phyloP scores from a whole-genome alignment of 1,140 invertebrate species.

The Bicyclus anynana region DNA sequence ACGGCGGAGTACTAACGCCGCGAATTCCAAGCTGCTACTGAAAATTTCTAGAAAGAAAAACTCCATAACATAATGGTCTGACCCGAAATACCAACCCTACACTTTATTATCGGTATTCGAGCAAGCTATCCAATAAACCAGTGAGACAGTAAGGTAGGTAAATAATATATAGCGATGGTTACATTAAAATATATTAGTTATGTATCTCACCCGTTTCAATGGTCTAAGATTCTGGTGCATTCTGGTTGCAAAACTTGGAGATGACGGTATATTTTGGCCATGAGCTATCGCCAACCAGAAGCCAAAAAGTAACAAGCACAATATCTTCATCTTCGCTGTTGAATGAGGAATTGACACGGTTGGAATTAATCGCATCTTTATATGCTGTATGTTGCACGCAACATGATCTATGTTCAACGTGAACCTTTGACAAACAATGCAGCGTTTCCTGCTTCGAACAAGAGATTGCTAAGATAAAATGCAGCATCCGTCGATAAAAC shows the following conservation, averaged over 20 bases:
- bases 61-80: no score
- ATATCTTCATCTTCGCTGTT: conserved; percentile 45
- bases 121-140: no score
- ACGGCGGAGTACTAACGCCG: no score
- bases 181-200: not conserved
- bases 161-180: no score
- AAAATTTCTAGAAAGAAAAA: no score
- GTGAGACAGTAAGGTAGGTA: no score
- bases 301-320: conserved; percentile 40
- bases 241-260: not conserved
- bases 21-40: no score
- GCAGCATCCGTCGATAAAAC: conserved; percentile 41
- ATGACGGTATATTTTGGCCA: conserved; percentile 9
- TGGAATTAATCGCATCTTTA: conserved; percentile 32
- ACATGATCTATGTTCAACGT: conserved; percentile 25
- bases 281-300: conserved; percentile 6
- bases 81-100: no score
- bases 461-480: conserved; percentile 39
- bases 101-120: no score
- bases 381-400: conserved; percentile 43
- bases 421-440: conserved; percentile 57
- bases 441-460: conserved; percentile 44
- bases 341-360: conserved; percentile 25
- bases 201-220: conserved; percentile 25
- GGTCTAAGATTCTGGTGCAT: conserved; percentile 11